phyloP scores from a whole-genome alignment of 2,797 vertebrate species.

The Malacoctenus gilli region DNA sequence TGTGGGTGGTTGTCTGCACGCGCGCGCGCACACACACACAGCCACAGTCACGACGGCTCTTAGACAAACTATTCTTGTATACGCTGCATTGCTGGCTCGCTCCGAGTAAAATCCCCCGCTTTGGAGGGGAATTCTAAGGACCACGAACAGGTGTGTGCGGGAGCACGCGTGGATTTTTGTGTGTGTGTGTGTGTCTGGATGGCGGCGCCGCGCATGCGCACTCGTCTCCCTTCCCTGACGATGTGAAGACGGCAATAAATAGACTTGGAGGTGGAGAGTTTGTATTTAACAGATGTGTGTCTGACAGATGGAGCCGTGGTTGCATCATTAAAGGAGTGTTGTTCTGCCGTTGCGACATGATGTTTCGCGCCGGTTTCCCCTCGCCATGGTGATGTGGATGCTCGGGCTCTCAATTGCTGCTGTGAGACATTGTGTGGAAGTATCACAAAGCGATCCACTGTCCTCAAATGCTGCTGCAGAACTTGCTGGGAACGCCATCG shows the following conservation, averaged over 20 bases:
- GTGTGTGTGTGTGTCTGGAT: constrained; percentile 15
- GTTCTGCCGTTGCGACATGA: constrained; percentile 15
- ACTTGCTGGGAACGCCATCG: constrained; percentile 47
- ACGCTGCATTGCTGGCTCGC: constrained; percentile 50
- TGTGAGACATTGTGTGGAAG: constrained; percentile 28
- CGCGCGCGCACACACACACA: constrained; percentile 34
- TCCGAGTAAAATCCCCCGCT: constrained; percentile 65
- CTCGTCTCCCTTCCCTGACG: constrained; percentile 19
- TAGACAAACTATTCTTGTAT: constrained; percentile 71
- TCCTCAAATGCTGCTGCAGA: constrained; percentile 54
- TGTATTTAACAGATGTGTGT: constrained; percentile 41
- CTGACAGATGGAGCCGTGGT: constrained; percentile 22
- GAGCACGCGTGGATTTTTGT: not conserved
- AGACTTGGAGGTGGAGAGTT: constrained; percentile 26
- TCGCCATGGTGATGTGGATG: constrained; percentile 5
- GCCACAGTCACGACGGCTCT: constrained; percentile 65
- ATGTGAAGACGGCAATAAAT: constrained; percentile 18
- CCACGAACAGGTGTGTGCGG: constrained; percentile 61
- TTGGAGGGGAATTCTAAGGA: constrained; percentile 71
- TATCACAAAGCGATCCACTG: constrained; percentile 51
- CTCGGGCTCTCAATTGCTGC: constrained; percentile 23
- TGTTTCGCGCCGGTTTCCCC: not conserved
- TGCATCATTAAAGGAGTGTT: constrained; percentile 6
- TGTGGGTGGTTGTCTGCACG: constrained; percentile 77
- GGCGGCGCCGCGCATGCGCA: constrained; percentile 15